Conservation (phyloP, 1,140 invertebrate species). For the Kradibia gibbosae region DNA sequence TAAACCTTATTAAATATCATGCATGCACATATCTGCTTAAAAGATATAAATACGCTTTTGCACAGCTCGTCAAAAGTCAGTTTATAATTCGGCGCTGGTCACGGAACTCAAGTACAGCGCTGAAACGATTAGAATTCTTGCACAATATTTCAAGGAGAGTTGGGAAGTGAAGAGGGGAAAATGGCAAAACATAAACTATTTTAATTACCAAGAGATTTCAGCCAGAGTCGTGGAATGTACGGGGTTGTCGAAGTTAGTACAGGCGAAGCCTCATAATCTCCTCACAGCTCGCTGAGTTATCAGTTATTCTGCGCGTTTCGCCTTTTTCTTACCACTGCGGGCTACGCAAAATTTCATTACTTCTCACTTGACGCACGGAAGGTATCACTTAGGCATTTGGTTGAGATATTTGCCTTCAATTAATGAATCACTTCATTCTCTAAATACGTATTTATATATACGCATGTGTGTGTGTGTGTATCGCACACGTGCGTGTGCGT, state of each 20-base stretch:
- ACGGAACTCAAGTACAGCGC: neutral
- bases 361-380: neutral
- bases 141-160: neutral
- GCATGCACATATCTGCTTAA: neutral
- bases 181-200: conserved; percentile 39
- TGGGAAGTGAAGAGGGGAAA: neutral
- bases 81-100: conserved; percentile 26
- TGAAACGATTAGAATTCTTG: conserved; percentile 33
- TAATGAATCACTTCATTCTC: conserved; percentile 19
- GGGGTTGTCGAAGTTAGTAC: conserved; percentile 18
- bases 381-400: conserved; percentile 10
- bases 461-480: neutral
- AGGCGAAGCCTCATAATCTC: conserved; percentile 25
- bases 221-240: neutral
- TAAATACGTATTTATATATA: conserved; percentile 4
- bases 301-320: conserved; percentile 22
- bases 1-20: neutral
- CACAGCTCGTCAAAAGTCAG: conserved; percentile 41
- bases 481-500: too few relatives aligned
- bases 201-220: conserved; percentile 33
- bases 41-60: neutral
- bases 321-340: neutral
- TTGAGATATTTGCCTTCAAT: conserved; percentile 38
- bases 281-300: neutral
- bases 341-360: conserved; percentile 21